Base-by-base conservation (phyloP, 2,888 invertebrate species). In the Nysson spinosus region DNA sequence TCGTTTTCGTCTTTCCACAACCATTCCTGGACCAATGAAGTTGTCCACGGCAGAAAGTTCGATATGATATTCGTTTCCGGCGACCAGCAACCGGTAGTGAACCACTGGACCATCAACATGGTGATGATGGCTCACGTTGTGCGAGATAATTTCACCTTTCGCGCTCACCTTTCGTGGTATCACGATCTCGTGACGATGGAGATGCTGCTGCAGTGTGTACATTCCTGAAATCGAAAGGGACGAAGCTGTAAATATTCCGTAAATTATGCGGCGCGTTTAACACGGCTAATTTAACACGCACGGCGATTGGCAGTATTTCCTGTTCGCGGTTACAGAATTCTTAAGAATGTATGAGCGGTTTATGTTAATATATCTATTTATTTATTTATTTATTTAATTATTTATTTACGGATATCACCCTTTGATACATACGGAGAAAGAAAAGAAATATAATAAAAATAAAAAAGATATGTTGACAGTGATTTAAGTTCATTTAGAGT, bases 1-100 rank as follows among this genome's bases (percentile, higher is more conserved):
- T 17, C 82, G 79, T 71, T 87, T 88, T 83, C 92, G 92, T 51
- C 93, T 89, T 87, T 96, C 95, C 72, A 96, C 90, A 62, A 95
- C 88, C 86, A 95, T 87, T 49, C 90, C 90, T 17, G 87, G 87
- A 1, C 84, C 80, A 26, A 88, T 67, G 58, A 89, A 85, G 32
- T 83, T 78, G 32, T 79, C 77, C 56, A 82, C 83, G 11, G 88
- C 87, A 51, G 63, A 79, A 69, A 89, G 67, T 54, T 87, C 79
- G 47, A 88, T 70, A 57, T 88, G 85, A 58, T 88, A 86, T 50
- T 85, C 83, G 46, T 75, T 79, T 20, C 88, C 86, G 24, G 82
- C 82, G 49, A 90, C 83, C 26, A 87, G 80, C 65, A 90, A 72
- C 67, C 88, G 88, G 77, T 89, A 89, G 69, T 92, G 89, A 20